A percentile compares a stretch with the other conserved stretches of the same genome.
These are phyloP conservation scores for Drosophila setifemur DNA, from an alignment of 1,140 invertebrate genomes.

Conservation along the genomic window DNA sequence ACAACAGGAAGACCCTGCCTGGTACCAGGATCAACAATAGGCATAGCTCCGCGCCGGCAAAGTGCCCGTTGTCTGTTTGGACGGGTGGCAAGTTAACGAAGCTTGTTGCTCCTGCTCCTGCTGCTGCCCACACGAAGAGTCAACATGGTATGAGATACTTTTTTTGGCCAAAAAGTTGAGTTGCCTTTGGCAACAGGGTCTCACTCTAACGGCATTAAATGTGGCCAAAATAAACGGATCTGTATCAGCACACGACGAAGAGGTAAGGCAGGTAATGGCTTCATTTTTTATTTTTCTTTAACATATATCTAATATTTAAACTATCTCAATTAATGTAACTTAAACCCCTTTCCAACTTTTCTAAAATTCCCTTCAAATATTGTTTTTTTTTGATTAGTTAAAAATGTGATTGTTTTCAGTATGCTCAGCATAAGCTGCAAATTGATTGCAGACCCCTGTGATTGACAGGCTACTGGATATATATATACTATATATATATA, in stretches of 20 bases:
- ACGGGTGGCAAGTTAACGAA: constrained; percentile 66
- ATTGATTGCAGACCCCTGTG: constrained; percentile 47
- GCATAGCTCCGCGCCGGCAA: constrained; percentile 10
- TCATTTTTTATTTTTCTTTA: too few relatives aligned
- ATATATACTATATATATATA: background rate
- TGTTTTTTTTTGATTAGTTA: background rate
- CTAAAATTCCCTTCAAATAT: background rate
- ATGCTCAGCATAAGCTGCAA: constrained; percentile 24
- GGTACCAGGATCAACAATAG: constrained; percentile 26
- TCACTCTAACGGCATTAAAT: constrained; percentile 28
- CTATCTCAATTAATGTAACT: too few relatives aligned
- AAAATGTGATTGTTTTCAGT: background rate
- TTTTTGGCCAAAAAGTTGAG: constrained; percentile 27
- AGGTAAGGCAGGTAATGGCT: too few relatives aligned
- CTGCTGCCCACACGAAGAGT: constrained; percentile 32
- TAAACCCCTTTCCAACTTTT: background rate
- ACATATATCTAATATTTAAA: too few relatives aligned
- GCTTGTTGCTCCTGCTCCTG: constrained; percentile 47
- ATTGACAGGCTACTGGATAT: constrained; percentile 52
- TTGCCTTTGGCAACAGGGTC: constrained; percentile 26
- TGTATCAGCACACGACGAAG: background rate
- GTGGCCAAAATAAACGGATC: constrained; percentile 26
- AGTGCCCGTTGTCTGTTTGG: constrained; percentile 42
- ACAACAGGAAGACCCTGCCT: constrained; percentile 44
- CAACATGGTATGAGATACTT: constrained; percentile 26